Evolutionary conservation across 2,888 invertebrate genomes (phyloP).

Genomic region (Epirrhoe alternata): DNA sequence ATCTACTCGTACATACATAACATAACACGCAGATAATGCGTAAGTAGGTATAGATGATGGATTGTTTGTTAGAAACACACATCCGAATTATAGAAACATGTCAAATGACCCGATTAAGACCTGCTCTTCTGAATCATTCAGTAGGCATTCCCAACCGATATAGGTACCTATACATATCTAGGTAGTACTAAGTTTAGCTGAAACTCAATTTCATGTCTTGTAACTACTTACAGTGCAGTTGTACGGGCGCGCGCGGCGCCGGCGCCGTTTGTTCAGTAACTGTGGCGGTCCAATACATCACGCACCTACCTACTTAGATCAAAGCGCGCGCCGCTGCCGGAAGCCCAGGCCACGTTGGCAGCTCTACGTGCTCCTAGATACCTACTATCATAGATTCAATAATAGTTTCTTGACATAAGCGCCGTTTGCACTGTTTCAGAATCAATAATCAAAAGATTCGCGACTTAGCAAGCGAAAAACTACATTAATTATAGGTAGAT

Average conservation of each 20-base stretch:
- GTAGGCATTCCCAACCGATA: not conserved
- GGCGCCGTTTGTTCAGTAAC: not conserved
- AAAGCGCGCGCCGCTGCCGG: slow-evolving; percentile 26
- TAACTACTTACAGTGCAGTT: too few species aligned
- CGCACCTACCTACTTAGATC: too few species aligned
- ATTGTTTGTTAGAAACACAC: not conserved
- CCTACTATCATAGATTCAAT: not conserved
- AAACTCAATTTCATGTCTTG: too few species aligned
- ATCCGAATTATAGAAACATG: too few species aligned
- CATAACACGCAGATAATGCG: too few species aligned
- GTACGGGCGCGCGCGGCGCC: too few species aligned
- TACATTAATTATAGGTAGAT: too few species aligned
- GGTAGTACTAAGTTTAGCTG: too few species aligned
- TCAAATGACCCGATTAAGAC: not conserved
- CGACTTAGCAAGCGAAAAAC: too few species aligned
- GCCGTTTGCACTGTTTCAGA: slow-evolving; percentile 4
- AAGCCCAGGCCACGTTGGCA: slow-evolving; percentile 2
- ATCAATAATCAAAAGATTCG: not conserved
- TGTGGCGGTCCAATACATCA: slow-evolving; percentile 14
- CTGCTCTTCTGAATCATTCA: not conserved
- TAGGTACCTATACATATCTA: too few species aligned
- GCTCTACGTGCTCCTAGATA: slow-evolving; percentile 4
- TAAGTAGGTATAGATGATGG: too few species aligned
- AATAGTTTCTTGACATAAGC: not conserved
- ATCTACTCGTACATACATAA: too few species aligned